These are phyloP conservation scores for Ormyrus labotus DNA, from an alignment of 2,888 invertebrate genomes.

Conservation along the genomic window DNA sequence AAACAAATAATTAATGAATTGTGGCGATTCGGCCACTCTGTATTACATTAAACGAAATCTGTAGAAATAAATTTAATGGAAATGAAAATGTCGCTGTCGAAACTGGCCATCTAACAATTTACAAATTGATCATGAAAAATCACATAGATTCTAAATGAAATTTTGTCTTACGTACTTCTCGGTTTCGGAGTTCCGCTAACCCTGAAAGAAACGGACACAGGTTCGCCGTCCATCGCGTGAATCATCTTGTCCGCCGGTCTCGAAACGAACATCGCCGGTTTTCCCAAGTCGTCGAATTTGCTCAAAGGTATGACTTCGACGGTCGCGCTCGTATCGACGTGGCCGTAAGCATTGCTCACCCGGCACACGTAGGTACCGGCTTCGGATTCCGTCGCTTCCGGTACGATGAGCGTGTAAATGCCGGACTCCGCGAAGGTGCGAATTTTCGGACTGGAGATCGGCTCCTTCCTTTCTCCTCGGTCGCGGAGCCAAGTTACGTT, in stretches of 20 bases:
- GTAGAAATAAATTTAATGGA: background rate
- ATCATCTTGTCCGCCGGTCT: slow-evolving; percentile 85
- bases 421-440: slow-evolving; percentile 83
- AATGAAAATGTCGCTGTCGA: background rate
- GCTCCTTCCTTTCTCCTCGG: slow-evolving; percentile 78
- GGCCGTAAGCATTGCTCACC: slow-evolving; percentile 85
- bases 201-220: slow-evolving; percentile 89
- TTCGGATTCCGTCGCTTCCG: slow-evolving; percentile 84
- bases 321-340: slow-evolving; percentile 84
- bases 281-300: slow-evolving; percentile 79
- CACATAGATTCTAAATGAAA: background rate
- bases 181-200: slow-evolving; percentile 90
- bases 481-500: slow-evolving; percentile 85
- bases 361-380: slow-evolving; percentile 87
- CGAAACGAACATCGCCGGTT: slow-evolving; percentile 87
- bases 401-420: slow-evolving; percentile 85
- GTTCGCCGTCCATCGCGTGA: slow-evolving; percentile 86
- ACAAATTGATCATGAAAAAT: background rate
- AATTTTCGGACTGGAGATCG: slow-evolving; percentile 80
- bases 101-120: background rate
- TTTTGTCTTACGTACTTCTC: slow-evolving; percentile 80
- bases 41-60: background rate
- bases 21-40: too few species aligned
- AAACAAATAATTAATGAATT: background rate
- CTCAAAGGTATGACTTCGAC: slow-evolving; percentile 83